Conservation (phyloP, 2,113 vertebrate species). For the Hyla sarda region DNA sequence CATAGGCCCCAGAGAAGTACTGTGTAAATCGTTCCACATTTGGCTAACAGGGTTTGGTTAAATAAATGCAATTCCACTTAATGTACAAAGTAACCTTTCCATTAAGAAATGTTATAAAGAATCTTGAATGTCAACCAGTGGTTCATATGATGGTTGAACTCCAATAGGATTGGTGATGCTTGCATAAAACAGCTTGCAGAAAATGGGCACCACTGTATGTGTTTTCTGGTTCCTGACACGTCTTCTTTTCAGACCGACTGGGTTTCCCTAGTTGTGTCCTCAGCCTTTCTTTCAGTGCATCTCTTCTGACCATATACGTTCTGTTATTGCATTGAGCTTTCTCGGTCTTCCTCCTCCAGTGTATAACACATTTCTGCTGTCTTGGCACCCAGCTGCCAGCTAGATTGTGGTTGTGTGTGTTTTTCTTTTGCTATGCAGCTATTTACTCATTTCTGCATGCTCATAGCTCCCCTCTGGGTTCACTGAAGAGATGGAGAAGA, state of each 20-base stretch:
- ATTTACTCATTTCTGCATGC: conserved; percentile 56
- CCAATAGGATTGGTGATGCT: neutral
- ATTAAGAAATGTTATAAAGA: neutral
- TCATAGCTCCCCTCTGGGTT: conserved; percentile 56
- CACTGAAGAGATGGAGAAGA: conserved; percentile 44
- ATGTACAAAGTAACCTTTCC: neutral
- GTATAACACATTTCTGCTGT: conserved; percentile 55
- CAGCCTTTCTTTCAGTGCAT: neutral
- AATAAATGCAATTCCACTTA: no score
- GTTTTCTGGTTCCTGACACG: neutral
- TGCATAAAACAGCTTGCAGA: neutral
- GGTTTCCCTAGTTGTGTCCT: no score
- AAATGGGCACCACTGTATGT: neutral
- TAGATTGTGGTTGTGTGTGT: conserved; percentile 47
- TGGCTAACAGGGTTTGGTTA: no score
- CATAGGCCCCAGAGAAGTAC: no score
- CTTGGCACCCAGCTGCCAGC: conserved; percentile 51
- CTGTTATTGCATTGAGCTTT: neutral
- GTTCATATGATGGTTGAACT: neutral
- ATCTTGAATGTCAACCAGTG: neutral
- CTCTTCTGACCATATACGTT: neutral
- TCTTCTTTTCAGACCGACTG: neutral
- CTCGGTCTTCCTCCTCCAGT: conserved; percentile 14
- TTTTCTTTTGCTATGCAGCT: conserved; percentile 42
- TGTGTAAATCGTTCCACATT: no score